Base-by-base conservation (phyloP, 2,888 invertebrate genomes). In the Xanthostigma xanthostigma region DNA sequence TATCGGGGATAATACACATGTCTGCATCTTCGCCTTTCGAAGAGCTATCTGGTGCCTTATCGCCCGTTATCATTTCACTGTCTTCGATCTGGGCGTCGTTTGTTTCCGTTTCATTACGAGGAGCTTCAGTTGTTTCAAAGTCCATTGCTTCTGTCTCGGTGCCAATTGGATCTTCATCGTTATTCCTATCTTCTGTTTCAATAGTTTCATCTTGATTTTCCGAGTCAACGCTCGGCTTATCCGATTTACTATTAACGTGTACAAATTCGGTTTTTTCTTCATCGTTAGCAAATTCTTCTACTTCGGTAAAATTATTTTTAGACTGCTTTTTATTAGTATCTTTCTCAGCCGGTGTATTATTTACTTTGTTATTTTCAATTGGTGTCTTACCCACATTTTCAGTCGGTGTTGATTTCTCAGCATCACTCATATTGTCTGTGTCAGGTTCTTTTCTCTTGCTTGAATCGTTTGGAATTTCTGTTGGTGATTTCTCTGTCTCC, bases 1-100 rank as follows among this genome's bases (percentile, higher is more conserved):
- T 79, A 58, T 82, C 82, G 0, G 82, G 82, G 52, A 82, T 70
- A 6, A 82, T 70, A 51, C 81, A 82, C 8, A 81, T 70, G 58
- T 81, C 81, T 56, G 77, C 78, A 56, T 81, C 81, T 43, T 77
- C 79, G 11, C 80, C 81, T 14, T 75, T 60, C 48, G 36, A 27
- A 2, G 42, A 13, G 17, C 36, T 27, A 14, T 17, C 35, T 11
- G 46, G 39, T 5, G 33, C 33, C 14, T 36, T 38, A 8, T 41
- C 42, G 5, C 14, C 14, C 10, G 36, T 35, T 9, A 35, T 41
- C 9, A 42, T 14, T 41, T 48, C 48, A n/a, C 39, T 33, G 9
- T 42, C 42, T 6, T 27, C 27, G 6, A 27, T 27, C 27, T 27
- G 27, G 27, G 27, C 1, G 27, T 8, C n/a, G 9, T 43, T 33